Evolutionary conservation across 2,888 invertebrate species (phyloP), one percentile per base, ranked within the genome.

Genomic region (Hypselothyrea guttata): DNA sequence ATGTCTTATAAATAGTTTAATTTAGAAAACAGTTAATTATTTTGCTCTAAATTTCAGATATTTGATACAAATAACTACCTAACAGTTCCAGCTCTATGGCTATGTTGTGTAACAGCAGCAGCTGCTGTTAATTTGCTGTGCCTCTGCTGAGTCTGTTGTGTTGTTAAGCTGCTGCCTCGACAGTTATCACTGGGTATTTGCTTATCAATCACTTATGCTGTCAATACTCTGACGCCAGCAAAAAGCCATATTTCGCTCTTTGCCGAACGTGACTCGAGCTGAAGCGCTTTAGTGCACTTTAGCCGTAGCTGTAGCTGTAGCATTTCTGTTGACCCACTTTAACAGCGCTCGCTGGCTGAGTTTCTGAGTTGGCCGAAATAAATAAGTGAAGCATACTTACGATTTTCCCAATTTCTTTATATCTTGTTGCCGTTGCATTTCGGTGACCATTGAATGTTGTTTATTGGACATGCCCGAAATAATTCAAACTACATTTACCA

Each of bases 391-490:
- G 22, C 3, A 22, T 22, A 22, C 5, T 22, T 22, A n/a, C n/a
- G n/a, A n/a, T n/a, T n/a, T n/a, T n/a, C n/a, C n/a, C n/a, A n/a
- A n/a, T n/a, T n/a, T n/a, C n/a, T n/a, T n/a, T n/a, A n/a, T n/a
- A n/a, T n/a, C n/a, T 22, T 5, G 2, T 22, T 22, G 22, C 22
- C 22, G 22, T 22, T 22, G 59, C 54, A 58, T 47, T 66, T 33
- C 38, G 61, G 1, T 68, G 57, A 58, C 68, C 61, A 55, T 45
- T 5, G 16, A 22, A 30, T 42, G 33, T 56, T 70, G 60, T 65
- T 65, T 70, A 70, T 70, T 65, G 60, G 65, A 31, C 65, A 47
- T 70, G 60, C 56, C 49, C 38, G 44, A 54, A 64, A 60, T 69
- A 53, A 41, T 35, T 41, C 15, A 56, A 63, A 58, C 41, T 47